Percentiles rank a stretch among this genome's conserved stretches.
Evolutionary conservation across 1,140 invertebrate genomes (phyloP).

Genomic region (Drosophila paulistorum): DNA sequence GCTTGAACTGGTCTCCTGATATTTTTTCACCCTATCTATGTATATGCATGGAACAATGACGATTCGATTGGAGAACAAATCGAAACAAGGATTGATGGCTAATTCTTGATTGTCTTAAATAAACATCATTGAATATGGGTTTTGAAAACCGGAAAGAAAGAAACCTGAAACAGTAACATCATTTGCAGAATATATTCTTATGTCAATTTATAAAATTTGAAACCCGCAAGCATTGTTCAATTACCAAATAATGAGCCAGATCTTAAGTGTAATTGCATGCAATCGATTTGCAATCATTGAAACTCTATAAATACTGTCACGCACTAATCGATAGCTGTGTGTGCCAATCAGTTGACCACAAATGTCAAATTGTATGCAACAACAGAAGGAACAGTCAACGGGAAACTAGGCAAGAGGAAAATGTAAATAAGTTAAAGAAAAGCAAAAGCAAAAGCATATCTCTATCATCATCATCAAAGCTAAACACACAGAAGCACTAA

Average conservation of each 20-base stretch:
- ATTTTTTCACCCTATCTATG: too few relatives aligned
- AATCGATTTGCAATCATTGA: conserved; percentile 63
- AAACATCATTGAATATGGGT: too few relatives aligned
- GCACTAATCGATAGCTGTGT: conserved; percentile 50
- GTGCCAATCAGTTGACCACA: conserved; percentile 40
- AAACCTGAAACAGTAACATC: too few relatives aligned
- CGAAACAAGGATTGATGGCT: too few relatives aligned
- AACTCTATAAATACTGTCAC: conserved; percentile 56
- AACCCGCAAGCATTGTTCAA: background rate
- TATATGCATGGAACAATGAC: too few relatives aligned
- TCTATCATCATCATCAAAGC: conserved; percentile 39
- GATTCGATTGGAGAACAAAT: too few relatives aligned
- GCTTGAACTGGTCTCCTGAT: too few relatives aligned
- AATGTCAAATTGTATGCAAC: conserved; percentile 57
- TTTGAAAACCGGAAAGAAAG: too few relatives aligned
- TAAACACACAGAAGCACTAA: conserved; percentile 46
- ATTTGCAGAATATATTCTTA: too few relatives aligned
- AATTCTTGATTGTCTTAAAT: too few relatives aligned
- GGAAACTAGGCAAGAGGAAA: conserved; percentile 50
- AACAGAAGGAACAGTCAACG: conserved; percentile 15
- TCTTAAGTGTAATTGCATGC: conserved; percentile 13
- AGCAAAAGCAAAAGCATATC: background rate
- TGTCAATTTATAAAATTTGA: too few relatives aligned
- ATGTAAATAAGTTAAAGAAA: conserved; percentile 70
- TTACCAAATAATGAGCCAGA: conserved; percentile 4